Evolutionary conservation across 2,888 invertebrate species (phyloP).

Genomic region (Zaprionus bogoriensis): DNA sequence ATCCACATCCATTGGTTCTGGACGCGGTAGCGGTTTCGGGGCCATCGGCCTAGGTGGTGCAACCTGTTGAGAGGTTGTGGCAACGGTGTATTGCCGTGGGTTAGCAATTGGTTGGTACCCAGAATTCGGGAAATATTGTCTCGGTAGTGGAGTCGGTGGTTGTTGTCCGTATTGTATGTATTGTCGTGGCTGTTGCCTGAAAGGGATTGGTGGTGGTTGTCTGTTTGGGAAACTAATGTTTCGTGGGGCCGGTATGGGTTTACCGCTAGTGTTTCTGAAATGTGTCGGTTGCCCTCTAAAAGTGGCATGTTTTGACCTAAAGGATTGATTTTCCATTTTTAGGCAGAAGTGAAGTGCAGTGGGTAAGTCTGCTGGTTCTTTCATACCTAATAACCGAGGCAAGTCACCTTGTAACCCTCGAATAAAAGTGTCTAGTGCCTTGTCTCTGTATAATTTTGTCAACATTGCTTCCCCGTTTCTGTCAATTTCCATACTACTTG

Average conservation of each 20-base stretch:
- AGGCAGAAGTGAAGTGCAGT: too few species aligned
- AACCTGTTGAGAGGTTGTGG: too few species aligned
- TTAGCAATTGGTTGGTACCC: too few species aligned
- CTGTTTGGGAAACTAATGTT: background rate
- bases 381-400: background rate
- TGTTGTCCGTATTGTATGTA: background rate
- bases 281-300: background rate
- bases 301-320: background rate
- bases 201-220: background rate
- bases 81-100: too few species aligned
- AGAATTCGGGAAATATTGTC: too few species aligned
- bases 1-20: too few species aligned
- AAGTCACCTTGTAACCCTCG: background rate
- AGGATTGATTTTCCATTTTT: background rate
- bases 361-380: background rate
- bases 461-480: too few species aligned
- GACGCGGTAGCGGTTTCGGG: too few species aligned
- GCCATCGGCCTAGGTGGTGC: too few species aligned
- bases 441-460: too few species aligned
- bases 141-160: background rate
- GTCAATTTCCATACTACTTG: background rate
- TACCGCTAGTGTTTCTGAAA: background rate
- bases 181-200: background rate
- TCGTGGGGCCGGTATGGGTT: background rate
- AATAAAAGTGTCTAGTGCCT: slow-evolving; percentile 1